Percentiles rank a stretch among this genome's conserved stretches.
phyloP scores from a whole-genome alignment of 2,797 vertebrate species.

The Nyctibius grandis region DNA sequence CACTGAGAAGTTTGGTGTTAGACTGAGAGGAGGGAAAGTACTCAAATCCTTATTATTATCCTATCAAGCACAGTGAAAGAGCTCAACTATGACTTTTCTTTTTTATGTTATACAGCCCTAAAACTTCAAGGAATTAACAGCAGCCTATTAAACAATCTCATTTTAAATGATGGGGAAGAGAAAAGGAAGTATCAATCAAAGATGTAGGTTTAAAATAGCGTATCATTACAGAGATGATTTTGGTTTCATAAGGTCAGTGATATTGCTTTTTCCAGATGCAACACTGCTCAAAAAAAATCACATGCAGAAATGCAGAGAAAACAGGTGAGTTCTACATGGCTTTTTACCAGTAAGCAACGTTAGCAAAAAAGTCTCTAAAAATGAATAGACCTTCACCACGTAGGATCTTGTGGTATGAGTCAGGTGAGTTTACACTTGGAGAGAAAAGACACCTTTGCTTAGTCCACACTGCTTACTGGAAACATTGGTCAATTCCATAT shows the following conservation, averaged over 20 bases:
- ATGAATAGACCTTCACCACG: background rate
- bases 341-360: background rate
- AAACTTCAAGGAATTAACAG: background rate
- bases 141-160: background rate
- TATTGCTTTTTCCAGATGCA: background rate
- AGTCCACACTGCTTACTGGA: background rate
- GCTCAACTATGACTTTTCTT: background rate
- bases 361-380: background rate
- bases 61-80: background rate
- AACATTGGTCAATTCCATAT: background rate
- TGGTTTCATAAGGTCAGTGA: background rate
- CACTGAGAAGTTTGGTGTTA: background rate
- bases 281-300: background rate
- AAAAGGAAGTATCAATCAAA: background rate
- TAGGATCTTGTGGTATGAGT: background rate
- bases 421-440: background rate
- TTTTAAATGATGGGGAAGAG: background rate
- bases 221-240: background rate
- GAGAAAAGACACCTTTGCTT: background rate
- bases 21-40: background rate
- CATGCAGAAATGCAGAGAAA: background rate
- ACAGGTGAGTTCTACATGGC: background rate
- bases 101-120: background rate
- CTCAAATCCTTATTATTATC: background rate
- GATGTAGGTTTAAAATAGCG: background rate